A percentile compares a stretch with the other conserved stretches of the same genome.
Conservation (phyloP, 1,140 invertebrate genomes). For the Euura saliciscinereae region DNA sequence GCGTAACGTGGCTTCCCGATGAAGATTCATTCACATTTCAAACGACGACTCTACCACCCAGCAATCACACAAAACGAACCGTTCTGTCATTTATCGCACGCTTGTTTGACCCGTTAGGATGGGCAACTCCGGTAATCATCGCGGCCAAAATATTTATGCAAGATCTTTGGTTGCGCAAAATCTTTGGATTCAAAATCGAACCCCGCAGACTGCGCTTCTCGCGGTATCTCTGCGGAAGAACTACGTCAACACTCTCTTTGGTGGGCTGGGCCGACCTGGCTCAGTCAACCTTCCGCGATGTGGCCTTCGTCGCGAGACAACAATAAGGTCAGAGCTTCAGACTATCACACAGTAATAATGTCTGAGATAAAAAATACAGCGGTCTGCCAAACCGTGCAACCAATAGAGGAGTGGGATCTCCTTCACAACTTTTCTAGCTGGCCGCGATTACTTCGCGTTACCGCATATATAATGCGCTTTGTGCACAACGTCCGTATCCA, state of each 20-base stretch:
- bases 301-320: too few relatives aligned
- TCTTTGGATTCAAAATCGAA: slow-evolving; percentile 33
- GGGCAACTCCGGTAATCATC: slow-evolving; percentile 41
- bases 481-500: too few relatives aligned
- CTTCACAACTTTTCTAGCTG: too few relatives aligned
- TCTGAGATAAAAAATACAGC: too few relatives aligned
- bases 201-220: slow-evolving; percentile 30
- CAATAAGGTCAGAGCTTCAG: too few relatives aligned
- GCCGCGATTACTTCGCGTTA: background rate
- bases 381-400: too few relatives aligned
- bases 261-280: slow-evolving; percentile 23
- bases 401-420: too few relatives aligned
- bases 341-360: too few relatives aligned
- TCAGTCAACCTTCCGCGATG: too few relatives aligned
- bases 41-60: background rate
- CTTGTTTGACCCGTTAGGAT: slow-evolving; percentile 45
- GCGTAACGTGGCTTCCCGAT: slow-evolving; percentile 37
- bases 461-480: too few relatives aligned
- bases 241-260: slow-evolving; percentile 15
- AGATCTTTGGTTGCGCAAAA: slow-evolving; percentile 33
- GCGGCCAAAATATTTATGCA: slow-evolving; percentile 44
- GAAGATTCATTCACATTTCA: slow-evolving; percentile 23
- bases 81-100: slow-evolving; percentile 41
- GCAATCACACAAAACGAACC: slow-evolving; percentile 31
- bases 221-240: slow-evolving; percentile 27